Conservation (phyloP, 37 sponge, comb jelly and placozoan species). For the Mnemiopsis leidyi region DNA sequence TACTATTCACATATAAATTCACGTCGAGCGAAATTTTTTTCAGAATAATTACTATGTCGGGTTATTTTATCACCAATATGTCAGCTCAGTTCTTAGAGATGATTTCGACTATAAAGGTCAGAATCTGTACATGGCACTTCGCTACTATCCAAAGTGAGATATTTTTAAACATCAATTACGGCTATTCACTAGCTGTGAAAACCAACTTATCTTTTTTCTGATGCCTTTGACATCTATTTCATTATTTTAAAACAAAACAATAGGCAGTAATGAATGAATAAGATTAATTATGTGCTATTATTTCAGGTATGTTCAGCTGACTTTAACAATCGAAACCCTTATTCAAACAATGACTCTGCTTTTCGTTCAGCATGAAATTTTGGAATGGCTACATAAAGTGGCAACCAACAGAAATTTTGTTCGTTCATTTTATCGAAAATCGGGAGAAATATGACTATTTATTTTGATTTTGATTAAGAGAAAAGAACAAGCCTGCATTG, state of each 20-base stretch:
- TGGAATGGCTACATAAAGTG: background rate
- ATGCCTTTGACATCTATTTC: no score
- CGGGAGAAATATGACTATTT: no score
- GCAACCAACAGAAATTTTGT: background rate
- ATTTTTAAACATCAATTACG: background rate
- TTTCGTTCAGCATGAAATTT: background rate
- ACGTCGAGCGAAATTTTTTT: background rate
- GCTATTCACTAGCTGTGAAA: background rate
- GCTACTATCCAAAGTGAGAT: conserved; percentile 1
- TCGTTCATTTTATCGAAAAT: no score
- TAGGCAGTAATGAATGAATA: background rate
- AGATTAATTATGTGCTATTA: background rate
- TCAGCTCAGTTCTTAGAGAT: background rate
- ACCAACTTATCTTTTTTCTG: no score
- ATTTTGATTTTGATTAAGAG: no score
- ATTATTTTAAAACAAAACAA: no score
- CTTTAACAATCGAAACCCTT: background rate
- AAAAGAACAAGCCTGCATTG: no score
- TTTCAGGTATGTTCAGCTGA: conserved; percentile 9
- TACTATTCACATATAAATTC: background rate
- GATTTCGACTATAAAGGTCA: background rate
- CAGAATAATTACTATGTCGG: conserved; percentile 4
- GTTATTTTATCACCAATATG: background rate
- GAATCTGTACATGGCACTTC: conserved; percentile 10
- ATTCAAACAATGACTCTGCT: background rate